Base-by-base conservation (phyloP, 2,888 invertebrate species). In the Napeogenes inachia region DNA sequence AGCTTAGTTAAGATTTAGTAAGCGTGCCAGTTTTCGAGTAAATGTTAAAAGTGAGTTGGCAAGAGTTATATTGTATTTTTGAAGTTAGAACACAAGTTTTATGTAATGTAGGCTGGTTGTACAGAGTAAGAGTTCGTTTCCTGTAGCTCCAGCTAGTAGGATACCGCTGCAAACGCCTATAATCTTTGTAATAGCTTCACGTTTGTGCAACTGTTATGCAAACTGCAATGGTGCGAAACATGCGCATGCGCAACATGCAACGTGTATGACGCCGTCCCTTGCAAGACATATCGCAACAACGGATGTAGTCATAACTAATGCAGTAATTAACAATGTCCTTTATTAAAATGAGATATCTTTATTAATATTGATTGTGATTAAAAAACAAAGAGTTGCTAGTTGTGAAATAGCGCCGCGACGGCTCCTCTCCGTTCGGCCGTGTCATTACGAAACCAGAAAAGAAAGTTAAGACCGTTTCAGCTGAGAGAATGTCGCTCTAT, bases 191-290 rank as follows among this genome's bases (percentile, higher is more conserved):
- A 81, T 80, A 81, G 79, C 77, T 72, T 71, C 74, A 70, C 71
- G 85, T 85, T 85, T 86, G 84, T 86, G 87, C 85, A 88, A 89
- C 78, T 75, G 79, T 70, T 85, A 85, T 83, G 87, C 85, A 85
- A 85, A 82, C 84, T 82, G 85, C 82, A 84, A 83, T 83, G 80
- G 83, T 80, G 83, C 81, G 78, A 76, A 79, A 78, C 82, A 81
- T 80, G 78, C 21, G 4, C 38, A 38, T 4, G 38, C 79, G 78
- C 83, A 80, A 79, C 75, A 76, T 80, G 77, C 77, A 76, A 76
- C 73, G 73, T 73, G 69, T 64, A 69, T 65, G 61, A 57, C 56
- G 61, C 63, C 12, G 42, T 46, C 33, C 59, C 21, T 21, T 46
- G 61, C 66, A 45, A 60, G 55, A 59, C 53, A 60, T 53, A 62